phyloP scores from a whole-genome alignment of 2,797 vertebrate species.

The Myotis daubentonii region DNA sequence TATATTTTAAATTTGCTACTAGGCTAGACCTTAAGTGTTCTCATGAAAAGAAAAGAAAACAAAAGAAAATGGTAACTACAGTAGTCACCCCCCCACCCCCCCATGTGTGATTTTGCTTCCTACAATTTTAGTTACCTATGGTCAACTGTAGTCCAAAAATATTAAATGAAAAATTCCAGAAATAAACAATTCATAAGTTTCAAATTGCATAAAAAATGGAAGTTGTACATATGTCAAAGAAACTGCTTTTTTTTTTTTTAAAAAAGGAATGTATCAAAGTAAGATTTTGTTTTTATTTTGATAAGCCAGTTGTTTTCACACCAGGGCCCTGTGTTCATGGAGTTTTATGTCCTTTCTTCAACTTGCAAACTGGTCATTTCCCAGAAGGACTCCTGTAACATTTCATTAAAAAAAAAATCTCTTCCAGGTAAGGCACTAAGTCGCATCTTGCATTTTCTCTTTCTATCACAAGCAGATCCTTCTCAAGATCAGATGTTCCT shows the following conservation, averaged over 20 bases:
- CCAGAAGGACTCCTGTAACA: neutral
- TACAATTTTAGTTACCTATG: neutral
- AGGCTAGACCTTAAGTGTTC: neutral
- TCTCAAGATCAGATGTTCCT: conserved; percentile 61
- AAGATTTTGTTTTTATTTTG: neutral
- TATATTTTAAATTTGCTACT: neutral
- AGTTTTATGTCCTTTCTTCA: conserved; percentile 40
- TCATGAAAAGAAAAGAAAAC: neutral
- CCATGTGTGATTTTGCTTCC: neutral
- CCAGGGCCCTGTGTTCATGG: neutral
- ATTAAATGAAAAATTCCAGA: neutral
- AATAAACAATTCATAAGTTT: neutral
- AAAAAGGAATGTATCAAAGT: neutral
- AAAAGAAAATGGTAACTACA: neutral
- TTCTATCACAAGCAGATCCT: conserved; percentile 54
- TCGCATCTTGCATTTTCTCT: conserved; percentile 35
- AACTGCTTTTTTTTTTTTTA: neutral
- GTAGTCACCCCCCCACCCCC: neutral
- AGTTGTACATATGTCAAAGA: neutral
- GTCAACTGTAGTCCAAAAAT: neutral
- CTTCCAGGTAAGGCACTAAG: neutral
- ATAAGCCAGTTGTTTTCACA: neutral
- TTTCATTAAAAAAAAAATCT: conserved; percentile 53
- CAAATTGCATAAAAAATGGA: neutral
- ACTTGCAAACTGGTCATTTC: conserved; percentile 49